Base-by-base conservation (phyloP, 2,888 invertebrate genomes). In the Netelia inedita region DNA sequence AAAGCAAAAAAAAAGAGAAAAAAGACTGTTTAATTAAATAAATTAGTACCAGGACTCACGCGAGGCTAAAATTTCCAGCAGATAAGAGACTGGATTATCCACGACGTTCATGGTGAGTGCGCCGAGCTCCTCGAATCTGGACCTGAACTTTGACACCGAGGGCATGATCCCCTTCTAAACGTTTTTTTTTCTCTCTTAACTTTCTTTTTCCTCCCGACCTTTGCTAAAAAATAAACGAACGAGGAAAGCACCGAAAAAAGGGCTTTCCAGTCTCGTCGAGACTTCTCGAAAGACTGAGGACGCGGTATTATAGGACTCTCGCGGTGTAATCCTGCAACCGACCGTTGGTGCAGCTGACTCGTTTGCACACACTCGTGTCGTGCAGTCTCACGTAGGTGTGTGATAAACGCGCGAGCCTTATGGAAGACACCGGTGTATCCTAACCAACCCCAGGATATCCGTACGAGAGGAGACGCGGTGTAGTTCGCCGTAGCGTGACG, bases 401-500 rank as follows among this genome's bases (percentile, higher is more conserved):
- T 41, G 57, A 10, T 57, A 9, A 21, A 10, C 10, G 57, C 21
- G 21, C 11, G 41, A 76, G 69, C 28, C 16, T 66, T 71, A 57
- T 82, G 78, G 57, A 72, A 55, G 50, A 28, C 23, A 19, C 21
- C 72, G 75, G 75, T 81, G 74, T 69, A 66, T 57, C 72, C 76
- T 59, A 61, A 76, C 85, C 35, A 87, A 87, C 87, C 88, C 86
- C 88, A 87, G 88, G 86, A 87, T 86, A 86, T 87, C 85, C 88
- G 88, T 85, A 85, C 82, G 86, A 82, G 86, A 87, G 80, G 21
- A 81, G 86, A 85, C 85, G 75, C 82, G 72, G 84, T n/a, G 85
- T 79, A 82, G 43, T 14, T 85, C 86, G 81, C 84, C 88, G 82
- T 83, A 81, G 88, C 89, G 87, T 88, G 89, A 89, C 89, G 87